Percentiles rank a stretch among this genome's conserved stretches.
phyloP scores from a whole-genome alignment of 2,888 invertebrate genomes.

The Polymixis flavicincta region DNA sequence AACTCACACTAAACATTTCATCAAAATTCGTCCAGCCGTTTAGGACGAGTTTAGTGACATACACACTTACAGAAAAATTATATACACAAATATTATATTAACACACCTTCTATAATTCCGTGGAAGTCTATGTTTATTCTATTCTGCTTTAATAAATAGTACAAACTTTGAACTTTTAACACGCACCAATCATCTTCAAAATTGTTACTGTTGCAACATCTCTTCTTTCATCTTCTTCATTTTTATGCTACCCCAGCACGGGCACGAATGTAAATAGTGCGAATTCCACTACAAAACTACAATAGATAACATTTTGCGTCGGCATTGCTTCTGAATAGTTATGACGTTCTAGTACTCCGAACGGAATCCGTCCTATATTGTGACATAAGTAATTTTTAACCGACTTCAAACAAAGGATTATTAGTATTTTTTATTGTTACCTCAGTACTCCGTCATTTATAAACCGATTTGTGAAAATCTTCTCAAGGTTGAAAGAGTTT shows the following conservation, averaged over 20 bases:
- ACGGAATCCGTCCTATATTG: not conserved
- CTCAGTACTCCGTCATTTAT: too few species aligned
- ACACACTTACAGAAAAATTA: too few species aligned
- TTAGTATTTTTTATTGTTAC: too few species aligned
- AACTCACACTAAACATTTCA: too few species aligned
- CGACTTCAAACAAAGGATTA: too few species aligned
- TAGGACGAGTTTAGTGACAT: too few species aligned
- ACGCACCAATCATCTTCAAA: not conserved
- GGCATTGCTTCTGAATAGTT: not conserved
- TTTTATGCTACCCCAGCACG: constrained; percentile 26
- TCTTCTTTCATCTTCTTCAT: too few species aligned
- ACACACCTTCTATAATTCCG: not conserved
- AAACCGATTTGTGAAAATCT: too few species aligned
- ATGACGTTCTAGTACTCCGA: constrained; percentile 24
- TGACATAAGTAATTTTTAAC: too few species aligned
- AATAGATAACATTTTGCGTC: not conserved
- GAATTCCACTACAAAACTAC: constrained; percentile 25
- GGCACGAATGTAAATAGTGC: constrained; percentile 42
- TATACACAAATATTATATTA: not conserved
- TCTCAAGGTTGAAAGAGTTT: too few species aligned
- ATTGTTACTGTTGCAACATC: constrained; percentile 1
- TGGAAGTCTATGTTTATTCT: not conserved
- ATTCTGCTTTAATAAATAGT: not conserved
- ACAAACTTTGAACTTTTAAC: not conserved
- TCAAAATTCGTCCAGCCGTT: too few species aligned